These are phyloP conservation scores for Hybognathus amarus DNA, from an alignment of 2,797 vertebrate species.

Conservation along the genomic window DNA sequence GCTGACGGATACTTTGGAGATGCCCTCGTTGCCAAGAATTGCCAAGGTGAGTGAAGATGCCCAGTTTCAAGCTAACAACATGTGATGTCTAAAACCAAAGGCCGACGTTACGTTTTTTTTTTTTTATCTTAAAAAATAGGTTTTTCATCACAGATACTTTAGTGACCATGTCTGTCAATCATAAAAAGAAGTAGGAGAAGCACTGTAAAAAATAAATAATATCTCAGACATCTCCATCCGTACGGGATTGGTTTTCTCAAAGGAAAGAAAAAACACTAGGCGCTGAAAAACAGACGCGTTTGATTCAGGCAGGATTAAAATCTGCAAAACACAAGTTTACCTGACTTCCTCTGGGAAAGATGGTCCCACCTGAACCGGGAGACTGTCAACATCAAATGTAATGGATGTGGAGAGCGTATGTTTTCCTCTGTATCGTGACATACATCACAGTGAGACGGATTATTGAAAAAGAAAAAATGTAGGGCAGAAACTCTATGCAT, in stretches of 20 bases:
- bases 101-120: too few relatives aligned
- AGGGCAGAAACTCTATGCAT: background rate
- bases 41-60: conserved; percentile 85
- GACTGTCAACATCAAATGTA: background rate
- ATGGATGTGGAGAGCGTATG: background rate
- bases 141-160: background rate
- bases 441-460: background rate
- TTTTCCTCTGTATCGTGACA: background rate
- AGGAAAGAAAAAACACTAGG: background rate
- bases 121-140: background rate
- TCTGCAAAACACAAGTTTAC: background rate
- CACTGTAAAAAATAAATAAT: background rate
- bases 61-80: background rate
- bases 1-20: conserved; percentile 92
- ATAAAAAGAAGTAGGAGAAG: background rate
- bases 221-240: background rate
- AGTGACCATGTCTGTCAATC: background rate
- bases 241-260: background rate
- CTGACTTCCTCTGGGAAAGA: background rate
- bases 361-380: background rate
- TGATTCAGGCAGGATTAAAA: background rate
- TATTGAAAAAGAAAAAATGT: background rate
- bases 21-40: conserved; percentile 85
- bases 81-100: background rate
- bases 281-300: background rate